Conservation (phyloP, 2,888 invertebrate species). For the Zaprionus obscuricornis region DNA sequence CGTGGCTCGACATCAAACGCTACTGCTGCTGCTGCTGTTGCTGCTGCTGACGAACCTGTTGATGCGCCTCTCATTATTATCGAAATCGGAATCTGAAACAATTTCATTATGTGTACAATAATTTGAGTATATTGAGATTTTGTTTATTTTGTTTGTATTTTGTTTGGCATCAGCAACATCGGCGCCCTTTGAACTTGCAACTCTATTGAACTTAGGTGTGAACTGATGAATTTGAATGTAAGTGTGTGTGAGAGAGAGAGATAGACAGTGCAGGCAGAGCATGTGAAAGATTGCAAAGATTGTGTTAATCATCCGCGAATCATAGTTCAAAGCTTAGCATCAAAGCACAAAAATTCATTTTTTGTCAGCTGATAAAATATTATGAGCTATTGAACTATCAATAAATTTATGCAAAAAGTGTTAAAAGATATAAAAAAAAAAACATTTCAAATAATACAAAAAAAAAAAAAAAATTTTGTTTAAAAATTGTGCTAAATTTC, state of each 20-base stretch:
- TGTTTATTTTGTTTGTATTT: conserved; percentile 54
- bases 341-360: conserved; percentile 58
- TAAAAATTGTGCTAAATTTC: no score
- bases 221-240: conserved; percentile 48
- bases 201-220: conserved; percentile 62
- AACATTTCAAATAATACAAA: no score
- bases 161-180: conserved; percentile 21
- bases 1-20: conserved; percentile 59
- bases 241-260: background rate
- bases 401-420: no score
- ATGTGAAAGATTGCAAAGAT: conserved; percentile 11
- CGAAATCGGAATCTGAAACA: no score
- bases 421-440: no score
- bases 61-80: conserved; percentile 45
- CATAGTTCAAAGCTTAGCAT: conserved; percentile 44
- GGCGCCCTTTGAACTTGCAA: conserved; percentile 61
- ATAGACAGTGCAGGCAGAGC: no score
- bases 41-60: conserved; percentile 60
- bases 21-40: conserved; percentile 37
- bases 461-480: no score
- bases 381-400: conserved; percentile 51
- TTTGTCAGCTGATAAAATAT: conserved; percentile 53
- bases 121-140: no score
- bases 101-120: conserved; percentile 30
- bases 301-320: conserved; percentile 66